These are phyloP conservation scores for Muraenolepis orangiensis DNA, from an alignment of 2,797 vertebrate genomes.

Conservation along the genomic window DNA sequence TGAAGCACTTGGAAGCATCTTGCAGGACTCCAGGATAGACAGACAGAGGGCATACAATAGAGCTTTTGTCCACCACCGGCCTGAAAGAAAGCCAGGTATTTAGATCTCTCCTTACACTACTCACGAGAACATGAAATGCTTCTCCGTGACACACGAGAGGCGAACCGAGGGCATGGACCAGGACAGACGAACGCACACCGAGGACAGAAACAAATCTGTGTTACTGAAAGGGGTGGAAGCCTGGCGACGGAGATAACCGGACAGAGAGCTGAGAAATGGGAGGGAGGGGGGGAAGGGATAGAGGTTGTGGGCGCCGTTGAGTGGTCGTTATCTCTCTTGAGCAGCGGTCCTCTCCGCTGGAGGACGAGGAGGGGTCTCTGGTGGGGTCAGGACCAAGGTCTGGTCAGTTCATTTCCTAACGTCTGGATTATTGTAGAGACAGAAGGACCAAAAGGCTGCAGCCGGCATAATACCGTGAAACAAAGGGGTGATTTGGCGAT, in stretches of 20 bases:
- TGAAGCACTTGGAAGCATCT: background rate
- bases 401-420: too few relatives aligned
- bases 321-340: slow-evolving; percentile 46
- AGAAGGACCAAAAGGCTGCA: too few relatives aligned
- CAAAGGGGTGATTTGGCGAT: too few relatives aligned
- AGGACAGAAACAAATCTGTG: background rate
- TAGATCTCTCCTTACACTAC: background rate
- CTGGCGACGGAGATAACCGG: background rate
- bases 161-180: background rate
- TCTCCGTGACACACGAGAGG: background rate
- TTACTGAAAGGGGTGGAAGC: background rate
- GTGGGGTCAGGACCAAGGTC: slow-evolving; percentile 35
- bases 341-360: slow-evolving; percentile 24
- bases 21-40: background rate
- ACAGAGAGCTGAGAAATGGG: slow-evolving; percentile 29
- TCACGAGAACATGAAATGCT: background rate
- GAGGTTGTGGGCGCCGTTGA: slow-evolving; percentile 45
- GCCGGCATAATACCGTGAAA: too few relatives aligned
- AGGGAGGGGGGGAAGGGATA: slow-evolving; percentile 35
- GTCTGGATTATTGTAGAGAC: too few relatives aligned
- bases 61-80: background rate
- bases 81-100: background rate
- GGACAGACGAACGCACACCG: background rate
- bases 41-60: slow-evolving; percentile 8
- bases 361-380: slow-evolving; percentile 6